These are phyloP conservation scores for Sciaenops ocellatus DNA, from an alignment of 2,797 vertebrate genomes.

Conservation along the genomic window DNA sequence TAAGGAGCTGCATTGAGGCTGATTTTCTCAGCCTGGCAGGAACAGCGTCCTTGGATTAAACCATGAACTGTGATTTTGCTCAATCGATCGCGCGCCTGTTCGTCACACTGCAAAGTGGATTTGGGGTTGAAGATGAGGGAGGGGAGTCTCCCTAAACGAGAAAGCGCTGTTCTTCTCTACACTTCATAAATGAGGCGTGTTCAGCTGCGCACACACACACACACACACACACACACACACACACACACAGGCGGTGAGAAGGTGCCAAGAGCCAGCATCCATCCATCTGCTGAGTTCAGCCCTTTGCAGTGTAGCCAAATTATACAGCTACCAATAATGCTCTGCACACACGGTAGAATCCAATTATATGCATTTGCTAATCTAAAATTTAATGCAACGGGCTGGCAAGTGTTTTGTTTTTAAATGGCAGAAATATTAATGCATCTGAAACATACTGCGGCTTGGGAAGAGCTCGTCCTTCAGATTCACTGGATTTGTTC, in stretches of 20 bases:
- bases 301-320: slow-evolving; percentile 58
- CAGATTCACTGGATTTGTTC: neutral
- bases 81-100: neutral
- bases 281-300: slow-evolving; percentile 76
- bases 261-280: slow-evolving; percentile 67
- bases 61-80: slow-evolving; percentile 7
- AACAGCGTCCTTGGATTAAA: slow-evolving; percentile 37
- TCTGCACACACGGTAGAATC: slow-evolving; percentile 36
- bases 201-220: slow-evolving; percentile 47
- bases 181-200: slow-evolving; percentile 49
- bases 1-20: neutral
- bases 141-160: slow-evolving; percentile 18
- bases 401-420: slow-evolving; percentile 31
- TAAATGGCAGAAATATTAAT: slow-evolving; percentile 27
- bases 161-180: slow-evolving; percentile 27
- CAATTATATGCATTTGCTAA: slow-evolving; percentile 56
- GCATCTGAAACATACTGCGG: slow-evolving; percentile 21
- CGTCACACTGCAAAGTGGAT: slow-evolving; percentile 24
- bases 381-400: slow-evolving; percentile 29
- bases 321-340: slow-evolving; percentile 53
- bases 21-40: neutral
- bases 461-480: neutral
- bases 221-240: slow-evolving; percentile 45
- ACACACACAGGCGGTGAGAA: slow-evolving; percentile 39
- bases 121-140: slow-evolving; percentile 11